Evolutionary conservation across 35 echinoderm and acorn worm species (phyloP), one percentile per base, ranked within the genome.

Genomic region (Acanthaster planci): DNA sequence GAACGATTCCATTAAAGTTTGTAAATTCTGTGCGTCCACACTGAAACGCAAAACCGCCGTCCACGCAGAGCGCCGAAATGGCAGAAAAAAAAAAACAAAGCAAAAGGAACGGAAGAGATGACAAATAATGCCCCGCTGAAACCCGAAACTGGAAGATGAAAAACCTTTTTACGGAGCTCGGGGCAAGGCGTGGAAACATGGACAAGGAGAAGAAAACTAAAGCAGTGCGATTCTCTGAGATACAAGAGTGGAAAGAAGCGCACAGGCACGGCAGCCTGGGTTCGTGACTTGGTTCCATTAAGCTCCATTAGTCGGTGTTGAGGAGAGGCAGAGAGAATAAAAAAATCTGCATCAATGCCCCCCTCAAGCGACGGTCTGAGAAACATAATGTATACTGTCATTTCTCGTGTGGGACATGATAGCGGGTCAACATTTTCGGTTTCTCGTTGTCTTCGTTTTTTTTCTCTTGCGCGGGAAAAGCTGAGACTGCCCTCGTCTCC

Each of bases 321-420:
- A 72, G 12, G 42, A 12, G 42, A 12, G n/a, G n/a, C n/a, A n/a
- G n/a, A n/a, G n/a, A n/a, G n/a, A n/a, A n/a, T n/a, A n/a, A 47
- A 47, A 47, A 72, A 72, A 72, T 72, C 64, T 72, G 64, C 64
- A 72, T 29, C 64, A 26, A 72, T 29, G 23, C 64, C 30, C 64
- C n/a, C 64, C 64, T 72, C 64, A 26, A 72, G 64, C 64, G 64
- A 72, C 64, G 64, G 64, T 31, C 64, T 72, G 34, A 72, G 64
- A 72, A 72, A 72, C 64, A 72, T 72, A 72, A 72, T 72, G 64
- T 72, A 72, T 72, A 72, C 64, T 72, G 64, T 72, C 64, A 72
- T 72, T 35, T 30, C 64, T 72, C 64, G 29, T 72, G 30, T 31
- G 64, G 64, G 64, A 72, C 64, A 72, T 72, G 64, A 72, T 72